Evolutionary conservation across 2,797 vertebrate genomes (phyloP), one percentile per base, ranked within the genome.

Genomic region (Argya squamiceps): DNA sequence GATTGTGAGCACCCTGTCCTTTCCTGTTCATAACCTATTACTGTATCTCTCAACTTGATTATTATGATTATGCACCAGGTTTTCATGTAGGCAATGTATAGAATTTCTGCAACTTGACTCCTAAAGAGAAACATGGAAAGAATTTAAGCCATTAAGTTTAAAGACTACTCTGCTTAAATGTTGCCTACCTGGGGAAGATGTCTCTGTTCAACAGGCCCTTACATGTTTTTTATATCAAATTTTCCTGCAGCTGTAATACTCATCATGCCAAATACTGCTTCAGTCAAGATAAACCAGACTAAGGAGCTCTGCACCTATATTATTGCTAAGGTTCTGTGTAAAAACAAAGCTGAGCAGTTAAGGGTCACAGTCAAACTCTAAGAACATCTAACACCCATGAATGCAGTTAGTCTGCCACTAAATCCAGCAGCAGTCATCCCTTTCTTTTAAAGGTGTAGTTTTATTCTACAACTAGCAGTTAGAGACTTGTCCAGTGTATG

Each of bases 51-150:
- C 79, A 86, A 79, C 74, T 52, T 90, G 83, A 90, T 91, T 93
- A 80, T 87, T 93, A 78, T 93, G 69, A 77, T 68, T 77, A 9
- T 47, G 67, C 67, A 49, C 43, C 58, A 82, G 49, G 63, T 88
- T 94, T 92, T 84, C 50, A 65, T 26, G 50, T 92, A 76, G 90
- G 67, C 52, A 46, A 76, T 7, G 3, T 52, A 65, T 10, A 90
- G 80, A 92, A 89, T 95, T 95, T 77, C 62, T 70, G 75, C 84
- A 92, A 84, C 36, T 69, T 86, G 80, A 89, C 21, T 93, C 68
- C n/a, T 64, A n/a, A 92, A 82, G 49, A 74, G 70, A 95, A 95
- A 86, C 3, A 3, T 55, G 59, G 59, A 90, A 93, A 64, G 63
- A 91, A 90, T 94, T 86, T 76, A 73, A 84, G 47, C 27, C 18